phyloP scores from a whole-genome alignment of 2,888 invertebrate species.

The Hyposoter didymator region DNA sequence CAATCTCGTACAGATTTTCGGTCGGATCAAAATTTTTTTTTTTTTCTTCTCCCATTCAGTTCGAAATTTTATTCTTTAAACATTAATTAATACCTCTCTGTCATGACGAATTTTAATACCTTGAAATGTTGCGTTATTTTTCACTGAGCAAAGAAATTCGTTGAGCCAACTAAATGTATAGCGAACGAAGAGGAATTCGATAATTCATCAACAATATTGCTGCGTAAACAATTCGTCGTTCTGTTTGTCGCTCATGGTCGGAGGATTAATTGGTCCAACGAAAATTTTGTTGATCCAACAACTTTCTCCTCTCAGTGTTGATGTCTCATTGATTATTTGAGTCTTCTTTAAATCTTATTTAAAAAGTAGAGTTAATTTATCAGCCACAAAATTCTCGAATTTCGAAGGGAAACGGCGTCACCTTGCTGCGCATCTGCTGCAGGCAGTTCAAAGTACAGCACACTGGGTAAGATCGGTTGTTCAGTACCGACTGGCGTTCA shows the following conservation, averaged over 20 bases:
- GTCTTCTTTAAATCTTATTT: slow-evolving; percentile 6
- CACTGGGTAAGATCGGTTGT: slow-evolving; percentile 57
- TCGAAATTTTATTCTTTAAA: slow-evolving; percentile 49
- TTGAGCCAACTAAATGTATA: too few relatives aligned
- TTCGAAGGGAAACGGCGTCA: slow-evolving; percentile 41
- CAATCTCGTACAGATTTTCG: slow-evolving; percentile 47
- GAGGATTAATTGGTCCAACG: too few relatives aligned
- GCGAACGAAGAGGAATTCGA: too few relatives aligned
- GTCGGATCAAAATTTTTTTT: slow-evolving; percentile 23
- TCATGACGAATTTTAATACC: slow-evolving; percentile 44
- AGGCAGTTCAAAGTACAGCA: slow-evolving; percentile 58
- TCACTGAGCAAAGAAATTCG: too few relatives aligned
- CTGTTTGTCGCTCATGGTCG: too few relatives aligned
- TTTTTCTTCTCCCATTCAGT: neutral
- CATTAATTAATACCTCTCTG: slow-evolving; percentile 53
- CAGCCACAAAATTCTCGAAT: slow-evolving; percentile 43
- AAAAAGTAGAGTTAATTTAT: slow-evolving; percentile 20
- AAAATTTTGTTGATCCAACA: too few relatives aligned
- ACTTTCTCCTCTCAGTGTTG: slow-evolving; percentile 42
- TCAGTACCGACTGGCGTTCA: slow-evolving; percentile 63
- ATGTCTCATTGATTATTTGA: neutral
- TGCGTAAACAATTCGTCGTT: too few relatives aligned
- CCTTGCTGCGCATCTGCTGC: slow-evolving; percentile 42
- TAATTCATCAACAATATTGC: too few relatives aligned
- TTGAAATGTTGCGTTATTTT: slow-evolving; percentile 32